Evolutionary conservation across 2,113 vertebrate species (phyloP).

Genomic region (Dipodomys ordii): DNA sequence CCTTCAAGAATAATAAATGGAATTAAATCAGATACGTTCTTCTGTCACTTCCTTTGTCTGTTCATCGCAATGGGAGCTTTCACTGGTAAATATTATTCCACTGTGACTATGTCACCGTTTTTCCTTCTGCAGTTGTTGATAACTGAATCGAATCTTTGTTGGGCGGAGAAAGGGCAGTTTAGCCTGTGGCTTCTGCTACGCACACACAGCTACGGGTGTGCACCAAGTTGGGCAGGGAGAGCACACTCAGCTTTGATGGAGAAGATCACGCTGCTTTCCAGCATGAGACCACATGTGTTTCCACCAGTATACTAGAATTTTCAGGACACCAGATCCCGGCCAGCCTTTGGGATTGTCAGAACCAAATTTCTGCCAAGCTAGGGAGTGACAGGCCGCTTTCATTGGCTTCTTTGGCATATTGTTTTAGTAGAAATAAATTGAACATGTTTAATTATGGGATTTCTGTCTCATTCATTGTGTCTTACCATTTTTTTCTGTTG

Average conservation of each 20-base stretch:
- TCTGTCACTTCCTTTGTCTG: conserved; percentile 13
- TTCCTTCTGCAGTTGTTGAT: not conserved
- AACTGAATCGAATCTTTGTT: not conserved
- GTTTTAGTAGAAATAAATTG: not conserved
- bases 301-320: not conserved
- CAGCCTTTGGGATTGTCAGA: not conserved
- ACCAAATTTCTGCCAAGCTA: not conserved
- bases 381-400: not conserved
- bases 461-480: not conserved
- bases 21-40: conserved; percentile 12
- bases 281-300: not conserved
- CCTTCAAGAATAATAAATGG: conserved; percentile 61
- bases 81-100: not conserved
- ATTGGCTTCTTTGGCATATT: conserved; percentile 24
- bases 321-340: not conserved
- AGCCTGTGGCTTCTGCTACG: not conserved
- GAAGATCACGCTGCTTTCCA: not conserved
- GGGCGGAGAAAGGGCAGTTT: conserved; percentile 9
- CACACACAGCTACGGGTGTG: not conserved
- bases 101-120: not conserved
- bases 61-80: not conserved
- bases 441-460: conserved; percentile 24
- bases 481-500: not conserved
- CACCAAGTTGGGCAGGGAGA: not conserved
- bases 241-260: not conserved